phyloP scores from a whole-genome alignment of 2,797 vertebrate genomes.

The Phoeniculus purpureus region DNA sequence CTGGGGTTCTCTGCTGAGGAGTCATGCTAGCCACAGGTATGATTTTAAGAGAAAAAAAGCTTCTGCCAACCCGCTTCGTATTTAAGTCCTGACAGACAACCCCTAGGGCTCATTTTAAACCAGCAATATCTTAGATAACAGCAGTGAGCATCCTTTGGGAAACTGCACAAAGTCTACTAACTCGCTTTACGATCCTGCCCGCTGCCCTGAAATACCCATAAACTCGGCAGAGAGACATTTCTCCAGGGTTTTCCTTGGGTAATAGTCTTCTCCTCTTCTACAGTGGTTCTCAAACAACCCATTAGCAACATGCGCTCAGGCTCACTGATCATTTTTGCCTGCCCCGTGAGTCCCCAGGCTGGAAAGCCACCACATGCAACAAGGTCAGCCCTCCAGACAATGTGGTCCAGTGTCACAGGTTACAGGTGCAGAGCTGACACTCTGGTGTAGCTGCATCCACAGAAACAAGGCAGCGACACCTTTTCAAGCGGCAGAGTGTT shows the following conservation, averaged over 20 bases:
- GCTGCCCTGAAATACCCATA: neutral
- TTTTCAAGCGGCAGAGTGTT: neutral
- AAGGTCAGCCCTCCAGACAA: neutral
- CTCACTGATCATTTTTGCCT: neutral
- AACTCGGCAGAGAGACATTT: neutral
- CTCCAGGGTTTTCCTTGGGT: slow-evolving; percentile 1
- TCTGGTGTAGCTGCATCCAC: neutral
- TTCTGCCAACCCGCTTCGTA: neutral
- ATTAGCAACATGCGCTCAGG: neutral
- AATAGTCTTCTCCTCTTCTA: neutral
- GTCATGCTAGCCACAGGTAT: neutral
- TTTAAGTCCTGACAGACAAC: slow-evolving; percentile 20
- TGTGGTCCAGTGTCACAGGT: neutral
- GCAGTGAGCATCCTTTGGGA: neutral
- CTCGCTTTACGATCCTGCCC: slow-evolving; percentile 6
- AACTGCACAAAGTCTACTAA: slow-evolving; percentile 9
- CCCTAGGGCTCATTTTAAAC: slow-evolving; percentile 21
- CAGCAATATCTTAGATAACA: slow-evolving; percentile 30
- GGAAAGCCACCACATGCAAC: rapidly evolving
- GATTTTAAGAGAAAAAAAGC: slow-evolving; percentile 1
- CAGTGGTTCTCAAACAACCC: neutral
- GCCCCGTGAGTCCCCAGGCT: neutral
- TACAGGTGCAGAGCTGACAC: neutral
- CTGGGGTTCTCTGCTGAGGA: neutral
- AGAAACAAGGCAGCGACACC: neutral